phyloP scores from a whole-genome alignment of 2,797 vertebrate species.

The Champsocephalus esox region DNA sequence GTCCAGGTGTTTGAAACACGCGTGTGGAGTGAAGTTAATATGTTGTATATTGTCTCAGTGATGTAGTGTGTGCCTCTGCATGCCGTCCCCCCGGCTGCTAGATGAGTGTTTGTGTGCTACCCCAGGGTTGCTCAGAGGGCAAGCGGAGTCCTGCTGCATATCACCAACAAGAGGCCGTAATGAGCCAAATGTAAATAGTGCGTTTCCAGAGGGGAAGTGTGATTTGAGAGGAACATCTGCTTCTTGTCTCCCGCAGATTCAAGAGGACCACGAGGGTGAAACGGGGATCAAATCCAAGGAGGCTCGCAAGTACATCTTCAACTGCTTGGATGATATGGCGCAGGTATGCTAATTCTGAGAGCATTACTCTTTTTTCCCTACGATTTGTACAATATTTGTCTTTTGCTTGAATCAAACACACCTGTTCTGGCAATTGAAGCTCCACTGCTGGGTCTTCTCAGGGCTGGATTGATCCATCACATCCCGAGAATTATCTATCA shows the following conservation, averaged over 20 bases:
- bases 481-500: slow-evolving; percentile 64
- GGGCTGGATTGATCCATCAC: slow-evolving; percentile 53
- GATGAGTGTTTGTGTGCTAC: slow-evolving; percentile 70
- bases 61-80: slow-evolving; percentile 21
- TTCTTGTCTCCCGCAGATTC: slow-evolving; percentile 89
- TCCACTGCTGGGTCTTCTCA: neutral
- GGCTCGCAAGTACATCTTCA: slow-evolving; percentile 99
- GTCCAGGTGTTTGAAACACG: neutral
- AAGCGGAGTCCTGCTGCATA: slow-evolving; percentile 73
- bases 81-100: slow-evolving; percentile 48
- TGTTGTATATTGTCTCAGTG: slow-evolving; percentile 9
- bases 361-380: neutral
- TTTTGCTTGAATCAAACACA: slow-evolving; percentile 8
- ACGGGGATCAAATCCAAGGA: slow-evolving; percentile 99
- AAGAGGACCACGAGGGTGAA: slow-evolving; percentile 97
- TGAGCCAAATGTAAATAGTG: slow-evolving; percentile 81
- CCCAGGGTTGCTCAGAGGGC: slow-evolving; percentile 76
- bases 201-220: slow-evolving; percentile 76
- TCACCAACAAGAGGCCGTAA: slow-evolving; percentile 76
- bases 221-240: slow-evolving; percentile 77
- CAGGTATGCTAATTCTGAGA: slow-evolving; percentile 86
- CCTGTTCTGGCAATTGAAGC: slow-evolving; percentile 18
- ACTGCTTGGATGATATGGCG: slow-evolving; percentile 99
- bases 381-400: neutral
- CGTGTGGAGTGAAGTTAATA: neutral